Conservation (phyloP, 2,113 vertebrate species). For the Trogon melanurus region DNA sequence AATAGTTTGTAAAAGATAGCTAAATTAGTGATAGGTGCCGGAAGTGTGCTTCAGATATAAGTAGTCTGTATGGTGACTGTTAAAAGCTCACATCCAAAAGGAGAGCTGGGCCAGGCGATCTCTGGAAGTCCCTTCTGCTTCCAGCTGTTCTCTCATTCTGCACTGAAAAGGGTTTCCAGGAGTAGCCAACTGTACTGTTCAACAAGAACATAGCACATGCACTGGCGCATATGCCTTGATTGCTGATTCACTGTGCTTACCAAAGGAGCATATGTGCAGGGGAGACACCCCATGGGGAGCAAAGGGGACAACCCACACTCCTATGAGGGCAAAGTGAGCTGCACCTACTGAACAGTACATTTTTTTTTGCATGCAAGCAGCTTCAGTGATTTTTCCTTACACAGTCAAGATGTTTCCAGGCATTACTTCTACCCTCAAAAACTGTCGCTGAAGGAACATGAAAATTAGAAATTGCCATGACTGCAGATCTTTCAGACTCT, state of each 20-base stretch:
- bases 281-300: background rate
- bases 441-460: background rate
- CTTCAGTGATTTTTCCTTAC: background rate
- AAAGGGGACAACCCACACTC: background rate
- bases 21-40: conserved; percentile 3
- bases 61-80: background rate
- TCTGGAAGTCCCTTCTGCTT: background rate
- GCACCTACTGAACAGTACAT: background rate
- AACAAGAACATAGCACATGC: background rate
- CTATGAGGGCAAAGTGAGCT: background rate
- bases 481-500: background rate
- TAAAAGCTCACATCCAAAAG: background rate
- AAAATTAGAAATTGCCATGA: background rate
- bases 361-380: background rate
- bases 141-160: background rate
- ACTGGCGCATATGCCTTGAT: background rate
- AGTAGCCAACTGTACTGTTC: background rate
- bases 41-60: background rate
- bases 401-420: background rate
- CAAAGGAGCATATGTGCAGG: background rate
- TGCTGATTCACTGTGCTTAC: background rate
- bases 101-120: background rate
- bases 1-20: background rate
- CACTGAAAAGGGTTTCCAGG: background rate
- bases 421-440: background rate